These are phyloP conservation scores for Montipora cactus DNA, from an alignment of 64 coral and sea anemone species.

Conservation along the genomic window DNA sequence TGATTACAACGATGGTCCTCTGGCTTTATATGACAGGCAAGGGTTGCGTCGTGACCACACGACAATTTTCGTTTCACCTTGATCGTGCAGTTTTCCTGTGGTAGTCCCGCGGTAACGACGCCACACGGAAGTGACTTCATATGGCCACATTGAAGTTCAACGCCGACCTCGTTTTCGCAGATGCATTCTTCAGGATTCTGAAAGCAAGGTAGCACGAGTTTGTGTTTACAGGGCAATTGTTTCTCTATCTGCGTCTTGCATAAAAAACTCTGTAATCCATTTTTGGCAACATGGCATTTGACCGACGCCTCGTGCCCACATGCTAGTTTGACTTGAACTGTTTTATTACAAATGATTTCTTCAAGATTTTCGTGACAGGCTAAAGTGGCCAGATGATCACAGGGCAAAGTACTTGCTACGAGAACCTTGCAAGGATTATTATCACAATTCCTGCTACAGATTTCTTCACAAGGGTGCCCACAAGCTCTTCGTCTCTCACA, in stretches of 20 bases:
- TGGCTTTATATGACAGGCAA: slow-evolving; percentile 38
- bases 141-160: slow-evolving; percentile 66
- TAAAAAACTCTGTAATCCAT: neutral
- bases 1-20: slow-evolving; percentile 23
- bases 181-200: slow-evolving; percentile 33
- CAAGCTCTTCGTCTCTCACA: slow-evolving; percentile 39
- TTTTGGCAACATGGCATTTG: slow-evolving; percentile 4
- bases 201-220: slow-evolving; percentile 6
- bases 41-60: slow-evolving; percentile 49
- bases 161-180: neutral
- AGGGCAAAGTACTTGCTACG: neutral
- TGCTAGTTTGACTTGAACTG: neutral
- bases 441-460: slow-evolving; percentile 8
- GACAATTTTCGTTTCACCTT: slow-evolving; percentile 31
- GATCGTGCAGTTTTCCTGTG: neutral
- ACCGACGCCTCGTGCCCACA: slow-evolving; percentile 14
- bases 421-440: neutral
- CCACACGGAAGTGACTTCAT: slow-evolving; percentile 35
- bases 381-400: slow-evolving; percentile 34
- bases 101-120: neutral
- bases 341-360: neutral
- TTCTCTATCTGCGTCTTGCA: slow-evolving; percentile 24
- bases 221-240: slow-evolving; percentile 22
- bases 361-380: slow-evolving; percentile 26
- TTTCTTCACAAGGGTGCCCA: slow-evolving; percentile 39